phyloP scores from a whole-genome alignment of 2,797 vertebrate species.

The Pangasius krempfi region DNA sequence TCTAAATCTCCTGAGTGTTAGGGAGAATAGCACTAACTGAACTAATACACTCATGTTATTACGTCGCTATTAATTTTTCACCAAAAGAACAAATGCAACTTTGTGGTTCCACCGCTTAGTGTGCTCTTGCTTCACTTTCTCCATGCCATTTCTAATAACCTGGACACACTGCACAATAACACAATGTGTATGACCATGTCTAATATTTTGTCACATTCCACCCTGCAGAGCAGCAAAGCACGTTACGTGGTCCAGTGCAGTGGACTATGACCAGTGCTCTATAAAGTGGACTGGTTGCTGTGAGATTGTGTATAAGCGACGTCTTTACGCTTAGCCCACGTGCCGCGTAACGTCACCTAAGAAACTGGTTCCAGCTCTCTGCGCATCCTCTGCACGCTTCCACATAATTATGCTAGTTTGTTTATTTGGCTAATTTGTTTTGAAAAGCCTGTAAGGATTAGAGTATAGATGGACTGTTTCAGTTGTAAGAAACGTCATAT shows the following conservation, averaged over 20 bases:
- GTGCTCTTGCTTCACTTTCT: background rate
- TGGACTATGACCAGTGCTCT: background rate
- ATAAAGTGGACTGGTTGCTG: background rate
- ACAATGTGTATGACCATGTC: background rate
- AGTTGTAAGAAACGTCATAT: constrained; percentile 4
- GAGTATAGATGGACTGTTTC: background rate
- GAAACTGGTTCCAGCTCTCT: background rate
- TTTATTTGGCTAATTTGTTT: background rate
- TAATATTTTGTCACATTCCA: background rate
- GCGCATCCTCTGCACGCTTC: background rate
- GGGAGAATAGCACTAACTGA: background rate
- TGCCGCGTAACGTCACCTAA: constrained; percentile 8
- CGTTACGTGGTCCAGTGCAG: background rate
- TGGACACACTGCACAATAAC: background rate
- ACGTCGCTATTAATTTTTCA: background rate
- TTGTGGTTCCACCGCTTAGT: too few species aligned
- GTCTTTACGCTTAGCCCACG: constrained; percentile 11
- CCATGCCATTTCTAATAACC: too few species aligned
- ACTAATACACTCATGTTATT: background rate
- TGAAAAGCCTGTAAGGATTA: background rate
- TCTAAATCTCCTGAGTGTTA: background rate
- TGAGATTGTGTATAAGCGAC: background rate
- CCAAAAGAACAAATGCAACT: background rate
- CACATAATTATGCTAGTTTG: background rate
- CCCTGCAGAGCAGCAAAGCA: background rate